Evolutionary conservation across 2,888 invertebrate genomes (phyloP).

Genomic region (Hemithea aestivaria): DNA sequence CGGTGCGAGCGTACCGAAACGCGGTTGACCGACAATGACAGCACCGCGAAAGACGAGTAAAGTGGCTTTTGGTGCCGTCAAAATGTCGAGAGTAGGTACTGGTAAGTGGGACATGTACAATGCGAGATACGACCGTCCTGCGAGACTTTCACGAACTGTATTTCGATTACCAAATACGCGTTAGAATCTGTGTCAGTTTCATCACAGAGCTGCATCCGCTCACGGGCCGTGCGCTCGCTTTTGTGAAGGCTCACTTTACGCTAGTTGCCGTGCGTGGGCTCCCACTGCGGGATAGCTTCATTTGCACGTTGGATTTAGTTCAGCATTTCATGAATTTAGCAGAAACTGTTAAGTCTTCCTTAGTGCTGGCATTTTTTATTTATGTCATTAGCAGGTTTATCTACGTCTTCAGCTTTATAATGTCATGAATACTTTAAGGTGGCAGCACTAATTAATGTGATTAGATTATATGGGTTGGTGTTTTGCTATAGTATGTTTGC

Average conservation of each 20-base stretch:
- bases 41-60: conserved; percentile 50
- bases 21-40: conserved; percentile 51
- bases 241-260: conserved; percentile 44
- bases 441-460: too few relatives aligned
- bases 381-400: too few relatives aligned
- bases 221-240: conserved; percentile 54
- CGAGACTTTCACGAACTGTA: conserved; percentile 75
- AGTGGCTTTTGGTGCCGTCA: conserved; percentile 64
- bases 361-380: too few relatives aligned
- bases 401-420: too few relatives aligned
- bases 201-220: conserved; percentile 72
- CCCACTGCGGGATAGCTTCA: conserved; percentile 15
- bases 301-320: background rate
- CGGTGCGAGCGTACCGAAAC: conserved; percentile 44
- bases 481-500: too few relatives aligned
- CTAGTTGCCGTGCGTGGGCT: conserved; percentile 31
- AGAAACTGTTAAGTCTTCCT: conserved; percentile 1
- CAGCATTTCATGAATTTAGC: too few relatives aligned
- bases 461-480: too few relatives aligned
- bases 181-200: conserved; percentile 79
- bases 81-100: conserved; percentile 63
- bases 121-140: conserved; percentile 70
- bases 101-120: conserved; percentile 68
- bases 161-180: conserved; percentile 77
- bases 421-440: too few relatives aligned